Evolutionary conservation across 2,113 vertebrate genomes (phyloP).

Genomic region (Gnathochromis pfefferi): DNA sequence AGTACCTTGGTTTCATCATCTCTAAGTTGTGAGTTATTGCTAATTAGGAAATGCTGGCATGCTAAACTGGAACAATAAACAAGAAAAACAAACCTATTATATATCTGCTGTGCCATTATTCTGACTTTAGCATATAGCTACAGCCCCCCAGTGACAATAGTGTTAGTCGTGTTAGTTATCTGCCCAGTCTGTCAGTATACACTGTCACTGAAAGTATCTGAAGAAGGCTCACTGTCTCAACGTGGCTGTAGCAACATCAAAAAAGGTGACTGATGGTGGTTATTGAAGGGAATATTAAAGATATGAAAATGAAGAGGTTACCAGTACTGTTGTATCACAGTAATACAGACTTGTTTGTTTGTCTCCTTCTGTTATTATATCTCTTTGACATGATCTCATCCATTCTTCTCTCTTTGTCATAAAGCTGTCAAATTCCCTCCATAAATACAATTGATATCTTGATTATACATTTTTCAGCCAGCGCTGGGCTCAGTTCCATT

Average conservation of each 20-base stretch:
- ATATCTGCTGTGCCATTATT: not conserved
- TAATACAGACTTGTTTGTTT: not conserved
- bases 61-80: not conserved
- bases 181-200: not conserved
- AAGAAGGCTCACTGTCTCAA: not conserved
- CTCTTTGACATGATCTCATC: not conserved
- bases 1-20: not conserved
- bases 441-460: conserved; percentile 30
- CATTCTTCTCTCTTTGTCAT: not conserved
- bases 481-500: conserved; percentile 4
- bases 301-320: not conserved
- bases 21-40: not conserved
- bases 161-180: not conserved
- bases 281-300: not conserved
- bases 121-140: not conserved
- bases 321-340: not conserved
- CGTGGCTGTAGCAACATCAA: not conserved
- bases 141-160: not conserved
- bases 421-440: conserved; percentile 27
- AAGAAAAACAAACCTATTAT: not conserved
- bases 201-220: not conserved
- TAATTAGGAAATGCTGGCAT: not conserved
- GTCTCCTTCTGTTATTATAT: not conserved
- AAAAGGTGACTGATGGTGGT: not conserved
- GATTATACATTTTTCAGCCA: conserved; percentile 12